These are phyloP conservation scores for Cephus nigrinus DNA, from an alignment of 2,888 invertebrate species.

Conservation along the genomic window DNA sequence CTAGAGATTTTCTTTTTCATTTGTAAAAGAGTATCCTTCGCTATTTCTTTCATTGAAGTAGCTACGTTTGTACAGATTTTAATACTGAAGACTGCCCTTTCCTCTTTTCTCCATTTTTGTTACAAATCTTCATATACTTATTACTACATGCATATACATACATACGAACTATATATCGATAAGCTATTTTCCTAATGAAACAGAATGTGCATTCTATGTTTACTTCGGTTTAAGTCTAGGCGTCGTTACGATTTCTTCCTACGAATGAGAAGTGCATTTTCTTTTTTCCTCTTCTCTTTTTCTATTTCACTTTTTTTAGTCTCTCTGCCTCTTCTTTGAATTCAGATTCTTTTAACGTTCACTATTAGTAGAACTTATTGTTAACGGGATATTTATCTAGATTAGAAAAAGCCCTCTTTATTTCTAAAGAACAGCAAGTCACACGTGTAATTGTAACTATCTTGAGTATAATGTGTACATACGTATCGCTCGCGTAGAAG, in stretches of 20 bases:
- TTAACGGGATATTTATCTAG: too few relatives aligned
- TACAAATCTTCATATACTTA: not conserved
- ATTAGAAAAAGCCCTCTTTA: not conserved
- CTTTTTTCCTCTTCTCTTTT: not conserved
- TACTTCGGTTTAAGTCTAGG: too few relatives aligned
- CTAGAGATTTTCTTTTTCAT: not conserved
- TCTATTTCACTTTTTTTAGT: not conserved
- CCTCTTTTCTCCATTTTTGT: not conserved
- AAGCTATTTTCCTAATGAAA: not conserved
- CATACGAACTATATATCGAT: not conserved
- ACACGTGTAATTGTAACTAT: not conserved
- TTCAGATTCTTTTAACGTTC: too few relatives aligned
- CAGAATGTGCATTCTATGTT: not conserved
- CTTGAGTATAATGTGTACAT: not conserved
- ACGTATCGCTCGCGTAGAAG: not conserved
- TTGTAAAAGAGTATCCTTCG: not conserved
- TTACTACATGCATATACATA: not conserved
- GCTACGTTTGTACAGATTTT: not conserved
- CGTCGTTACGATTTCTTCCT: not conserved
- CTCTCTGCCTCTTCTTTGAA: too few relatives aligned
- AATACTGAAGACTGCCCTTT: not conserved
- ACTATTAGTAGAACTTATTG: too few relatives aligned
- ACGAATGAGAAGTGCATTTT: not conserved
- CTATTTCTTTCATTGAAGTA: not conserved
- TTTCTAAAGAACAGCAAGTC: not conserved